Percentiles rank a stretch among this genome's conserved stretches.
These are phyloP conservation scores for Sinosuthora webbiana DNA, from an alignment of 2,113 vertebrate species.

Conservation along the genomic window DNA sequence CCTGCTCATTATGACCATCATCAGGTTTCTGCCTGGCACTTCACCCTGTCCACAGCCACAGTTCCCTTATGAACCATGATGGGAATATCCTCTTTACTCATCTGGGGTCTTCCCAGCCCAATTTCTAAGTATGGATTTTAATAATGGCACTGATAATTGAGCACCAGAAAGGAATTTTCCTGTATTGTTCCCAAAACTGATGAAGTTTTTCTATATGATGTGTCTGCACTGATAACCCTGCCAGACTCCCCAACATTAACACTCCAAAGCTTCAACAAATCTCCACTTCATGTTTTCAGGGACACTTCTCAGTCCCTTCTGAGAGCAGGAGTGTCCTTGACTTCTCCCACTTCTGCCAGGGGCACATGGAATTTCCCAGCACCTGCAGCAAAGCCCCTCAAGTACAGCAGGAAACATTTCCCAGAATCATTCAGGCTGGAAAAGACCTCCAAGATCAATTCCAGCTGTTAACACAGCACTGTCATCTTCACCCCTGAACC, in stretches of 20 bases:
- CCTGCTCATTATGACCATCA: neutral
- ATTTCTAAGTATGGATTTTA: neutral
- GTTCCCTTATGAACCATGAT: fast-evolving
- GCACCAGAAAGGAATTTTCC: neutral
- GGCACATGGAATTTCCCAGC: fast-evolving
- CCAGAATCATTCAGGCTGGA: neutral
- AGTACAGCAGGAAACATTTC: neutral
- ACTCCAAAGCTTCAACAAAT: neutral
- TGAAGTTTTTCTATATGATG: neutral
- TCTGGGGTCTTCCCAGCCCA: neutral
- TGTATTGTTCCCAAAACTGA: neutral
- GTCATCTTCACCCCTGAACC: neutral
- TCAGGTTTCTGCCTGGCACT: neutral
- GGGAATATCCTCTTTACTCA: neutral
- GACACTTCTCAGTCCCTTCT: neutral
- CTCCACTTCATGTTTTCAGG: neutral
- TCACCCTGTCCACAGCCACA: neutral
- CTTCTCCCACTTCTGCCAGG: neutral
- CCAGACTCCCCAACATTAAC: fast-evolving
- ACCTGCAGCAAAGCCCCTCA: fast-evolving
- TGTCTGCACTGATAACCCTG: neutral
- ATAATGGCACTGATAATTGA: fast-evolving
- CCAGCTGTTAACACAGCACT: neutral
- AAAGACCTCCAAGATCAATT: neutral
- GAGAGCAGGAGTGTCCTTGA: neutral